A percentile compares a stretch with the other conserved stretches of the same genome.
Evolutionary conservation across 2,888 invertebrate genomes (phyloP).

Genomic region (Nipponacmea schrenckii): DNA sequence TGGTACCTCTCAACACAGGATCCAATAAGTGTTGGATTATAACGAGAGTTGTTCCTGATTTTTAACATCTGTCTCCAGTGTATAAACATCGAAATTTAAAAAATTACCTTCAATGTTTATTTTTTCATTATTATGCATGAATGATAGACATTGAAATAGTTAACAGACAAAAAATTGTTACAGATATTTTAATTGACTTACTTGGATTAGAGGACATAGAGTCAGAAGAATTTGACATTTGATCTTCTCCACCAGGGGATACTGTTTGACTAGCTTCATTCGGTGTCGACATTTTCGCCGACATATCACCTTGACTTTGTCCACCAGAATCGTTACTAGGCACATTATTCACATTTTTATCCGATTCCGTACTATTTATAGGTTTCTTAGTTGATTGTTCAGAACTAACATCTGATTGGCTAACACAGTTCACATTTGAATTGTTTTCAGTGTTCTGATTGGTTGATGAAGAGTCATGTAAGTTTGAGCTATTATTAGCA

Average conservation of each 20-base stretch:
- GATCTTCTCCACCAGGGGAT: neutral
- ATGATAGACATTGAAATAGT: too few relatives aligned
- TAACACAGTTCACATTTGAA: neutral
- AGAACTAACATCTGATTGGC: neutral
- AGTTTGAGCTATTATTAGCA: neutral
- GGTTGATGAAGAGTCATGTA: neutral
- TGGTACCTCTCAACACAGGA: too few relatives aligned
- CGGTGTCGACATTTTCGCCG: neutral
- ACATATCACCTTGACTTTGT: neutral
- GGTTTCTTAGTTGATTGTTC: neutral
- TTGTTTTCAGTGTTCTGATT: neutral
- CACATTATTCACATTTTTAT: neutral
- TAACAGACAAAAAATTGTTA: too few relatives aligned
- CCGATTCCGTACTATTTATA: neutral
- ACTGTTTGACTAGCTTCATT: slow-evolving; percentile 5
- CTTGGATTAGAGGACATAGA: slow-evolving; percentile 10
- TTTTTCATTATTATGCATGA: too few relatives aligned
- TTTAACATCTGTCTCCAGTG: too few relatives aligned
- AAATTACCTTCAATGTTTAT: too few relatives aligned
- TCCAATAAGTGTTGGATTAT: too few relatives aligned
- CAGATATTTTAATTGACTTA: neutral
- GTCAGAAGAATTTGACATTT: slow-evolving; percentile 14
- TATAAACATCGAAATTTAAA: too few relatives aligned
- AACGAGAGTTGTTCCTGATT: too few relatives aligned
- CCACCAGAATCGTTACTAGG: neutral